Conservation (phyloP, 2,888 invertebrate genomes). For the Scaptomyza flava region DNA sequence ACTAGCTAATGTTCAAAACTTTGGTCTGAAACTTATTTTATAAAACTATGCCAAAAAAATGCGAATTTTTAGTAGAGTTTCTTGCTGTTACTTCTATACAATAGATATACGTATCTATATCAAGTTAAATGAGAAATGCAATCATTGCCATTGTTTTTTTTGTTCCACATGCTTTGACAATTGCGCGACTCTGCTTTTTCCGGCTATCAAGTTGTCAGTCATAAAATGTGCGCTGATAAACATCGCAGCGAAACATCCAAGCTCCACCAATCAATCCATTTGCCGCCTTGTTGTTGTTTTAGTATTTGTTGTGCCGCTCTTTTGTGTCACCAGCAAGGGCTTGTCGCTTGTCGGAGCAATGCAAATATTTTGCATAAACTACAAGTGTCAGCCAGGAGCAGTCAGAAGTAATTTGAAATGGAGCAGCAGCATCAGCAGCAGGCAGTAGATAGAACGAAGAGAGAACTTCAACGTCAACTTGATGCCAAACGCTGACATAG, state of each 20-base stretch:
- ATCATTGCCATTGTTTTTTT: conserved; percentile 12
- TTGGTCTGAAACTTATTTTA: too few species aligned
- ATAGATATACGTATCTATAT: background rate
- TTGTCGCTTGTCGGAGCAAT: conserved; percentile 43
- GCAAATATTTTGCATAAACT: conserved; percentile 60
- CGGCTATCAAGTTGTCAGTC: conserved; percentile 36
- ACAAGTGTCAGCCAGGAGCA: conserved; percentile 40
- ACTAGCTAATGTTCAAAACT: too few species aligned
- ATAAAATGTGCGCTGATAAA: conserved; percentile 22
- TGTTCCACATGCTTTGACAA: conserved; percentile 21
- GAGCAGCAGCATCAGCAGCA: background rate
- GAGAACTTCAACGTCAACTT: conserved; percentile 42
- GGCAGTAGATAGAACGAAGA: background rate
- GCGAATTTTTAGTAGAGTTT: too few species aligned
- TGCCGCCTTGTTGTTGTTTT: background rate
- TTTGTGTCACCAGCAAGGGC: conserved; percentile 8
- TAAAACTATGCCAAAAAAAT: too few species aligned
- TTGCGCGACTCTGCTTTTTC: conserved; percentile 19
- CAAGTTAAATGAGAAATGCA: conserved; percentile 17
- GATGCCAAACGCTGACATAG: conserved; percentile 37
- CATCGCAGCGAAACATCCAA: background rate
- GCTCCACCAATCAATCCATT: background rate
- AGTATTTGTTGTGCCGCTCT: background rate
- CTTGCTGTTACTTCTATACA: too few species aligned
- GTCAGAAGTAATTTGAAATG: background rate